phyloP scores from a whole-genome alignment of 2,888 invertebrate genomes.

The Meghimatium bilineatum region DNA sequence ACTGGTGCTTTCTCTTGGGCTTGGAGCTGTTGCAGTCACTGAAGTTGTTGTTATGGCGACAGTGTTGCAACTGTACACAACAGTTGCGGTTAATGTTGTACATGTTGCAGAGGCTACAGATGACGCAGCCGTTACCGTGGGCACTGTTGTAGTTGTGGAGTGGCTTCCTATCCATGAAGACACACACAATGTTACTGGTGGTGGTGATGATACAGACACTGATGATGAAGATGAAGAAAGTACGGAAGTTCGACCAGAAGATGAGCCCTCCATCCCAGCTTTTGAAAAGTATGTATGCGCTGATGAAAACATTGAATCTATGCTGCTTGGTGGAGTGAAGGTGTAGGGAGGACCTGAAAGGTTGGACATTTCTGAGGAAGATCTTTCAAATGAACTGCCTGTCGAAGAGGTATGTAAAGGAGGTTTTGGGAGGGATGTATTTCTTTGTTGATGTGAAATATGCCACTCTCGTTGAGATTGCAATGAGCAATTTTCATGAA shows the following conservation, averaged over 20 bases:
- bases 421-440: not conserved
- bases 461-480: slow-evolving; percentile 30
- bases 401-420: slow-evolving; percentile 39
- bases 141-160: not conserved
- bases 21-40: slow-evolving; percentile 54
- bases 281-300: not conserved
- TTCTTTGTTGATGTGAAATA: slow-evolving; percentile 16
- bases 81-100: slow-evolving; percentile 14
- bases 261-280: not conserved
- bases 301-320: slow-evolving; percentile 43
- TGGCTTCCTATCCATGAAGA: not conserved
- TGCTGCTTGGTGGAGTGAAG: slow-evolving; percentile 46
- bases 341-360: slow-evolving; percentile 44
- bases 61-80: slow-evolving; percentile 34
- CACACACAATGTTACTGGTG: not conserved
- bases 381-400: slow-evolving; percentile 45
- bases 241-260: slow-evolving; percentile 1
- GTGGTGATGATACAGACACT: slow-evolving; percentile 9
- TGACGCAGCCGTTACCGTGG: slow-evolving; percentile 2
- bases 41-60: slow-evolving; percentile 55
- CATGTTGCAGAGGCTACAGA: slow-evolving; percentile 6
- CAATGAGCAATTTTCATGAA: not conserved
- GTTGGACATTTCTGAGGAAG: slow-evolving; percentile 44
- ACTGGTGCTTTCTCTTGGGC: not conserved
- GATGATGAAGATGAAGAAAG: slow-evolving; percentile 30